Conservation (phyloP, 2,888 invertebrate genomes). For the Gerosis bhagava region DNA sequence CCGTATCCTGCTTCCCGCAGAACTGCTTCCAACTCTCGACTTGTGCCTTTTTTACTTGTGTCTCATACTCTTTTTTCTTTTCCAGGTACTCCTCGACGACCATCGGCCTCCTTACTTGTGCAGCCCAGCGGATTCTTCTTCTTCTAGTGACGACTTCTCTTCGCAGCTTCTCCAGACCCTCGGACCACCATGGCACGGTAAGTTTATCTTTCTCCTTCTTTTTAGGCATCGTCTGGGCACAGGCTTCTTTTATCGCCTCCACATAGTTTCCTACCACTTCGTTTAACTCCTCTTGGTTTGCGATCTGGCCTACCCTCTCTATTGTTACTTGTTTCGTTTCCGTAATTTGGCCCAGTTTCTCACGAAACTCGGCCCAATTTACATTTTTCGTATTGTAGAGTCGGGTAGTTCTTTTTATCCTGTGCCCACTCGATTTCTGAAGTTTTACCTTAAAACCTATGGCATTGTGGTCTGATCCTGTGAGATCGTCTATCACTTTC, state of each 20-base stretch:
- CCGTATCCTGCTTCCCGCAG: conserved; percentile 21
- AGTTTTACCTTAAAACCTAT: neutral
- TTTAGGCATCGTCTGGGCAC: conserved; percentile 2
- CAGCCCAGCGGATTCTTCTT: conserved; percentile 6
- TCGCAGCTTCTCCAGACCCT: neutral
- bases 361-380: neutral
- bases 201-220: neutral
- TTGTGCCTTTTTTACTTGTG: conserved; percentile 13
- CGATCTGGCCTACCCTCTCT: neutral
- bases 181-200: conserved; percentile 10
- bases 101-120: neutral
- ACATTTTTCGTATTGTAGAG: neutral
- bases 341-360: neutral
- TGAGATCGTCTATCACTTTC: neutral
- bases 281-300: neutral
- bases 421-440: neutral
- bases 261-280: neutral
- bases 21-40: conserved; percentile 25
- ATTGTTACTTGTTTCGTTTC: neutral
- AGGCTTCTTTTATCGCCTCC: neutral
- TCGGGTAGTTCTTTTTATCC: neutral
- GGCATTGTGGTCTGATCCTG: neutral
- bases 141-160: neutral
- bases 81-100: conserved; percentile 2
- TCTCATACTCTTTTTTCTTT: conserved; percentile 4